Evolutionary conservation across 1,140 invertebrate genomes (phyloP), one percentile per base, ranked within the genome.

Genomic region (Drosophila hydei): DNA sequence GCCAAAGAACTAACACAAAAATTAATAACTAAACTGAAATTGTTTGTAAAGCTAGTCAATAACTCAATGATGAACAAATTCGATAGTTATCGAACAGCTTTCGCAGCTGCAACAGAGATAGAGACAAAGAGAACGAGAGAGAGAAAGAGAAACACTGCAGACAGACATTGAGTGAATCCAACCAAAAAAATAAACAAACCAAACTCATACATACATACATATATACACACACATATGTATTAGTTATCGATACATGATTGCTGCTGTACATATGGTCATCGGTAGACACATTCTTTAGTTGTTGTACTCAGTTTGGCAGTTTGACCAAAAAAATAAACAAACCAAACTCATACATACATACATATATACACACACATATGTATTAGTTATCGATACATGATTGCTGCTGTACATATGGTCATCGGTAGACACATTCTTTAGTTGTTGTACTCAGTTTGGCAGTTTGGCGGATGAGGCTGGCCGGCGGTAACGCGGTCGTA

Each of bases 281-380:
- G 11, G 11, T 40, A 40, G 3, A 38, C 3, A 38, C 5, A n/a
- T n/a, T 58, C 11, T 12, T 27, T 42, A 11, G 50, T 16, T 42
- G 33, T 51, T 62, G 33, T 30, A 43, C n/a, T 33, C 40, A 27
- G 56, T 14, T 48, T 60, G 58, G 43, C n/a, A n/a, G n/a, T n/a
- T n/a, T n/a, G n/a, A n/a, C n/a, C n/a, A n/a, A n/a, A n/a, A n/a
- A n/a, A n/a, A n/a, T n/a, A n/a, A n/a, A n/a, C n/a, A n/a, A n/a
- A n/a, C n/a, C n/a, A n/a, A 33, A 51, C 16, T 1, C 45, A 33
- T 68, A 54, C 58, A 72, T 67, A 62, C 47, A 18, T 58, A 14
- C 25, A 38, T 38, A 9, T 4, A 38, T 38, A 21, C 18, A 45
- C 38, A 40, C n/a, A 40, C 14, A 40, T 16, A 40, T 40, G 7